Conservation (phyloP, 2,797 vertebrate genomes). For the Cryptoblepharus egeriae region DNA sequence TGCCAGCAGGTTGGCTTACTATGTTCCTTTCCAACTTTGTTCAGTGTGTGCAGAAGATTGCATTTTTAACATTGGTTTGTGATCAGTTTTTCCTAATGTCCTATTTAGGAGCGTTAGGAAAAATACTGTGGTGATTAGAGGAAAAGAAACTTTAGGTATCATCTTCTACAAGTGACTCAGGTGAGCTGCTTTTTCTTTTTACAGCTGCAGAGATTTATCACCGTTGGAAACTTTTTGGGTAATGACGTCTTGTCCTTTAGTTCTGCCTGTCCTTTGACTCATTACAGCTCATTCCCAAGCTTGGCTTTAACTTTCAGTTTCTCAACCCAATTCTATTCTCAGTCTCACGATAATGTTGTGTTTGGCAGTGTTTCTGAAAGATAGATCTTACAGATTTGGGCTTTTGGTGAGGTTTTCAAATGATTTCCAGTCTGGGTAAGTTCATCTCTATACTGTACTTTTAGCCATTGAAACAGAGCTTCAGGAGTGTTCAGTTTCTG, state of each 20-base stretch:
- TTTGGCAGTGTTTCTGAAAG: slow-evolving; percentile 24
- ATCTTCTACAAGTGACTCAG: background rate
- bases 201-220: background rate
- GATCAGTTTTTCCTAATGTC: background rate
- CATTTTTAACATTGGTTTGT: background rate
- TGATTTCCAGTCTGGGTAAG: slow-evolving; percentile 4
- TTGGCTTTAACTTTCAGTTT: background rate
- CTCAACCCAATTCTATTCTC: background rate
- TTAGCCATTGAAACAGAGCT: background rate
- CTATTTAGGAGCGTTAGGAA: background rate
- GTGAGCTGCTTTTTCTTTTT: background rate
- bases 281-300: slow-evolving; percentile 36
- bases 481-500: background rate
- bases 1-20: too few species aligned
- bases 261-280: slow-evolving; percentile 14
- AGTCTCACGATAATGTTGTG: background rate
- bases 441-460: background rate
- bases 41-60: too few species aligned
- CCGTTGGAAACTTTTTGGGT: slow-evolving; percentile 11
- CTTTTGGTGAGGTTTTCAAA: background rate
- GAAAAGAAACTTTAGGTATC: background rate
- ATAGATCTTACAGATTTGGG: background rate
- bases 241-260: slow-evolving; percentile 9
- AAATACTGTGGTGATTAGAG: background rate
- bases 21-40: background rate